A percentile compares a stretch with the other conserved stretches of the same genome.
Conservation (phyloP, 30 jellyfish, hydroid and myxozoan genomes). For the Hydractinia symbiolongicarpus region DNA sequence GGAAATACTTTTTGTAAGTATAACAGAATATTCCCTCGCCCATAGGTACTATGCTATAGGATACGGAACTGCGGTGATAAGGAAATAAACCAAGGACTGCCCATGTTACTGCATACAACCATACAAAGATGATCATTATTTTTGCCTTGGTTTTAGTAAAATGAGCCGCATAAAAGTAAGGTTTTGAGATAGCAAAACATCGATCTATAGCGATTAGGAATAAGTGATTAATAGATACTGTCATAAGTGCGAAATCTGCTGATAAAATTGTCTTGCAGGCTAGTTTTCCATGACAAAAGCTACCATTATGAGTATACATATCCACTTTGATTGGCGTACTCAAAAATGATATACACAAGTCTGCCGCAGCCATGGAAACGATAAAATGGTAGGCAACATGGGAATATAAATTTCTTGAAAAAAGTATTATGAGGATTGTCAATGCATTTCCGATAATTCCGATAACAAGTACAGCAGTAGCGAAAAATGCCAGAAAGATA, state of each 20-base stretch:
- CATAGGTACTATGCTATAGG: not conserved
- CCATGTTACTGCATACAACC: conserved; percentile 33
- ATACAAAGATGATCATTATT: conserved; percentile 2
- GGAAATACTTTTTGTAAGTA: not conserved
- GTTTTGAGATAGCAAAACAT: conserved; percentile 26
- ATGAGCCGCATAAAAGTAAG: conserved; percentile 11
- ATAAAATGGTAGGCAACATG: conserved; percentile 22
- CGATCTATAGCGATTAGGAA: conserved; percentile 31
- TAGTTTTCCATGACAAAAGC: conserved; percentile 6
- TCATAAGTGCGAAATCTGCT: conserved; percentile 29
- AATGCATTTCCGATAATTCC: conserved; percentile 23
- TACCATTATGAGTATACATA: conserved; percentile 11
- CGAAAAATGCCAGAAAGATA: not conserved
- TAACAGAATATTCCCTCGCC: conserved; percentile 27
- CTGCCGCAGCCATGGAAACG: conserved; percentile 35
- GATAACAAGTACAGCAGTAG: not conserved
- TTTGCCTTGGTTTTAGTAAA: conserved; percentile 25
- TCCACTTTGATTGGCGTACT: conserved; percentile 2
- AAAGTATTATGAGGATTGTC: conserved; percentile 12
- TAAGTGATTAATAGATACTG: conserved; percentile 17
- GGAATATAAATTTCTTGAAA: conserved; percentile 5
- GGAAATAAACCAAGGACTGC: conserved; percentile 24
- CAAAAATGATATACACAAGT: conserved; percentile 20
- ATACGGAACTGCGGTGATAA: conserved; percentile 11
- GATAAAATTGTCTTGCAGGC: conserved; percentile 1